Conservation (phyloP, 1,140 invertebrate genomes). For the Wiebesia pumilae region DNA sequence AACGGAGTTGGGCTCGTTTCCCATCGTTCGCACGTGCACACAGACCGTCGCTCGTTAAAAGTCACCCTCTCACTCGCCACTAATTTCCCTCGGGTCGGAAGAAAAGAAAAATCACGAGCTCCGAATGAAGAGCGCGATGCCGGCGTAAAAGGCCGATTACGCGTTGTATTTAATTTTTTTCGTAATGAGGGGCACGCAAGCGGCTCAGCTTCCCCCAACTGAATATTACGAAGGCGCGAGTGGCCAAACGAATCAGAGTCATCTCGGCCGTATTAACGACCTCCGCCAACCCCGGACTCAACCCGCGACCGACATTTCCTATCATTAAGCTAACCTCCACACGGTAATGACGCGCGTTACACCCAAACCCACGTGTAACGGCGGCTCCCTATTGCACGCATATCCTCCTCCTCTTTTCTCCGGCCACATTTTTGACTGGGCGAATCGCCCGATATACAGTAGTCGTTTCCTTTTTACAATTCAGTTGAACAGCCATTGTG, state of each 20-base stretch:
- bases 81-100: not conserved
- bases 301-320: constrained; percentile 21
- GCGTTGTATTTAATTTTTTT: constrained; percentile 30
- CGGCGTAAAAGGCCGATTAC: constrained; percentile 26
- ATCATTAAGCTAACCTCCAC: constrained; percentile 28
- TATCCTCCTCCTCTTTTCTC: not conserved
- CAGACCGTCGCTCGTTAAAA: constrained; percentile 18
- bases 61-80: not conserved
- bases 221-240: not conserved
- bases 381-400: not conserved
- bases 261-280: constrained; percentile 27
- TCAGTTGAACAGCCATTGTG: not conserved
- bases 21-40: not conserved
- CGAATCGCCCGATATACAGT: not conserved
- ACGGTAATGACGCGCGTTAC: not conserved
- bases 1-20: not conserved
- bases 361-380: no score
- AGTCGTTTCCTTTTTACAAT: not conserved
- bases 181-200: constrained; percentile 33
- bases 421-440: not conserved
- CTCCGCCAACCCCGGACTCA: constrained; percentile 17
- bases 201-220: not conserved
- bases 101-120: not conserved
- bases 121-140: not conserved
- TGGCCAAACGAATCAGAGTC: constrained; percentile 17